Conservation (phyloP, 2,797 vertebrate genomes). For the Sebastes taczanowskii region DNA sequence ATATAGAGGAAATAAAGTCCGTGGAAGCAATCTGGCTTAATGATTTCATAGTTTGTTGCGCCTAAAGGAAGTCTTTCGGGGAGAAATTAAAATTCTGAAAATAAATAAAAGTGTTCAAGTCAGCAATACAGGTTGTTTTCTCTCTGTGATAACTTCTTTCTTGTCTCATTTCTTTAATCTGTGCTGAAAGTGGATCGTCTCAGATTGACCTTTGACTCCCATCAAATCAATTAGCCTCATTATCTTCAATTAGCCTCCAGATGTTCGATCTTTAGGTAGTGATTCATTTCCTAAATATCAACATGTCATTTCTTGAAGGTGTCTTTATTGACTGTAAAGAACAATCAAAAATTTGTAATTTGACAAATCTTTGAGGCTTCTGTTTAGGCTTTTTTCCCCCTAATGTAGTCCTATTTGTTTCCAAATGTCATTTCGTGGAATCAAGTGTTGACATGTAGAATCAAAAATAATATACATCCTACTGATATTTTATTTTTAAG, state of each 20-base stretch:
- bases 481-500: background rate
- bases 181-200: background rate
- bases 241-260: background rate
- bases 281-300: background rate
- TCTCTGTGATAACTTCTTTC: background rate
- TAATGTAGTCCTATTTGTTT: background rate
- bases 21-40: conserved; percentile 17
- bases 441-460: background rate
- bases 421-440: background rate
- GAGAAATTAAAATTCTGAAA: background rate
- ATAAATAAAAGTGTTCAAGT: background rate
- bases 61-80: background rate
- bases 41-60: conserved; percentile 16
- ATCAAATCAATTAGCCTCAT: conserved; percentile 1
- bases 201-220: conserved; percentile 1
- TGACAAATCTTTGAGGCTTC: too few relatives aligned
- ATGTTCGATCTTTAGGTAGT: background rate
- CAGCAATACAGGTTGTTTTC: background rate
- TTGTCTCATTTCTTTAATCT: background rate
- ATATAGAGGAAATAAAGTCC: conserved; percentile 26
- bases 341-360: background rate
- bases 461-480: background rate
- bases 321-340: background rate
- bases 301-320: background rate
- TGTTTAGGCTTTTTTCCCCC: background rate